These are phyloP conservation scores for Sebastes steindachneri DNA, from an alignment of 2,797 vertebrate genomes.

Conservation along the genomic window DNA sequence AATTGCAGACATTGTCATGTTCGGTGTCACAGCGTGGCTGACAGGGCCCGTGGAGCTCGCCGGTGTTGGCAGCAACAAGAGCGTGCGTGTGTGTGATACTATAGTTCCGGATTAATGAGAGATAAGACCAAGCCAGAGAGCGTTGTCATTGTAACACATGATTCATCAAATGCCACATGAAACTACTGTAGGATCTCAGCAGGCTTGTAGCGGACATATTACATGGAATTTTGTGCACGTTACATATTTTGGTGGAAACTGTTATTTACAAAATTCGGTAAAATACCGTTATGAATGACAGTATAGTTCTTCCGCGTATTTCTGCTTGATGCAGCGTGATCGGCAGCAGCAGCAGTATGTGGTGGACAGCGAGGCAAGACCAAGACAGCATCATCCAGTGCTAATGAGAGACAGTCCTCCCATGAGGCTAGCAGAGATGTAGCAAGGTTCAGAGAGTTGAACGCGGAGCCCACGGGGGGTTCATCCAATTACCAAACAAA, in stretches of 20 bases:
- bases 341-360: constrained; percentile 44
- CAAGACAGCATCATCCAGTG: constrained; percentile 55
- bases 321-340: background rate
- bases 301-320: constrained; percentile 5
- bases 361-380: constrained; percentile 43
- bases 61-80: constrained; percentile 63
- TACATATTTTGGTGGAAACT: background rate
- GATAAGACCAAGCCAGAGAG: constrained; percentile 66
- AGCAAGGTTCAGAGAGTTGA: constrained; percentile 57
- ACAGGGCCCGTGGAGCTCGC: constrained; percentile 68
- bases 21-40: constrained; percentile 74
- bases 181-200: constrained; percentile 12
- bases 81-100: constrained; percentile 60
- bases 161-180: constrained; percentile 39
- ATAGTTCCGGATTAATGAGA: constrained; percentile 71
- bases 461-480: constrained; percentile 18
- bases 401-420: constrained; percentile 72
- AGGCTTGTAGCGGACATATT: constrained; percentile 4
- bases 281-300: constrained; percentile 7
- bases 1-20: constrained; percentile 81
- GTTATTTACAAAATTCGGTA: background rate
- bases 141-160: constrained; percentile 29
- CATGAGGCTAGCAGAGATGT: constrained; percentile 44
- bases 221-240: background rate
- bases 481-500: constrained; percentile 68